Evolutionary conservation across 2,888 invertebrate species (phyloP), one percentile per base, ranked within the genome.

Genomic region (Protophormia terraenovae): DNA sequence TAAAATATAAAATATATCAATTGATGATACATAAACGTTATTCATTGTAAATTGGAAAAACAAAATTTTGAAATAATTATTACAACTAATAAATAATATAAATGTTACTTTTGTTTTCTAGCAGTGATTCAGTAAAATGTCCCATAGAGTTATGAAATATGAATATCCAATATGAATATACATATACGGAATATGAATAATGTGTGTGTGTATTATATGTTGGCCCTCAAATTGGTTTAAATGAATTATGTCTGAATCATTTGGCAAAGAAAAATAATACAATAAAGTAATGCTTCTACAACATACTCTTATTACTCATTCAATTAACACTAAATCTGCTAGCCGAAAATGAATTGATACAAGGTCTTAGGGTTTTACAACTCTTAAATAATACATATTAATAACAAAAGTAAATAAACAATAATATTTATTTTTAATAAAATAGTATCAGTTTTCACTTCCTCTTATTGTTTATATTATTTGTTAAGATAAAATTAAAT

Each of bases 281-380:
- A 7, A 27, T 27, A 8, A 41, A 19, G 3, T 24, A 8, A 3
- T n/a, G 38, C n/a, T n/a, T n/a, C n/a, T n/a, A n/a, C n/a, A n/a
- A n/a, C n/a, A n/a, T n/a, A n/a, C n/a, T n/a, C n/a, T n/a, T n/a
- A 66, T 84, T 76, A 84, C 58, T 80, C 84, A 84, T 69, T 69
- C n/a, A 41, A 77, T 77, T 77, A 84, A 67, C 72, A 81, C 19
- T 2, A 38, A 60, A 50, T 38, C 12, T 16, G 19, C 3, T 62
- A n/a, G 27, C 14, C 27, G 41, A 64, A 72, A 64, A 19, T 2
- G 64, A 72, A 72, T 24, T 29, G 53, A 16, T 64, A 79, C 79
- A 79, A 79, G 72, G 79, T 41, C 72, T 41, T 12, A 64, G 45
- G 29, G 35, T 50, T 78, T 60, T 22, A 62, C 60, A 79, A 19